Evolutionary conservation across 1,140 invertebrate species (phyloP), one percentile per base, ranked within the genome.

Genomic region (Intoshia linei): DNA sequence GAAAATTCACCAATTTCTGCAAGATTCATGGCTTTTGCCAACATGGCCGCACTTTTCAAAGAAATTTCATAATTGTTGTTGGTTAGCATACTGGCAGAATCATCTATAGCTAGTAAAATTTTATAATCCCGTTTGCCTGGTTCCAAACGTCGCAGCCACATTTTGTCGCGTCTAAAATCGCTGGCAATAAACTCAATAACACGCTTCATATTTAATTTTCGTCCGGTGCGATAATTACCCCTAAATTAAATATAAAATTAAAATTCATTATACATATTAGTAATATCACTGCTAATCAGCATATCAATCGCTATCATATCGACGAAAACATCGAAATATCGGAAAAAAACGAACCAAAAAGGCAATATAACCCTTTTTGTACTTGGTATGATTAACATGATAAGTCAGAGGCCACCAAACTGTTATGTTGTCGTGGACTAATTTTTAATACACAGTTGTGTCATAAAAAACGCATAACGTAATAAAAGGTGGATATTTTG

Each of bases 161-260:
- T 98, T 53, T 90, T 87, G 50, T 98, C 84, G 51, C 98, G 98
- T 23, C 83, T 67, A 57, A 92, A 98, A 52, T 93, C 73, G 47
- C 81, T 92, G 5, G 90, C 90, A 47, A 98, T 87, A 54, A 93
- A 98, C 0, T 81, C 74, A 49, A 98, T 90, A 2, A 69, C 65
- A 55, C 84, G 81, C 30, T 81, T 66, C 84, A 99, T 95, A 55
- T 95, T 98, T 15, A 99, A 71, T 22, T 90, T 64, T 44, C 79
- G 76, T 4, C 90, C 90, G 2, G 79, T 93, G 39, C 79, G 66
- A 51, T 84, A 98, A 56, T 95, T 87, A 42, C 78, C 78, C 44
- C 73, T 63, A 43, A 30, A 52, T 47, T 23, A 4, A 4, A 11
- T 10, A 38, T 15, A 11, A 10, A 22, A n/a, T n/a, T n/a, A n/a